Base-by-base conservation (phyloP, 2,888 invertebrate genomes). In the Drosophila birchii region DNA sequence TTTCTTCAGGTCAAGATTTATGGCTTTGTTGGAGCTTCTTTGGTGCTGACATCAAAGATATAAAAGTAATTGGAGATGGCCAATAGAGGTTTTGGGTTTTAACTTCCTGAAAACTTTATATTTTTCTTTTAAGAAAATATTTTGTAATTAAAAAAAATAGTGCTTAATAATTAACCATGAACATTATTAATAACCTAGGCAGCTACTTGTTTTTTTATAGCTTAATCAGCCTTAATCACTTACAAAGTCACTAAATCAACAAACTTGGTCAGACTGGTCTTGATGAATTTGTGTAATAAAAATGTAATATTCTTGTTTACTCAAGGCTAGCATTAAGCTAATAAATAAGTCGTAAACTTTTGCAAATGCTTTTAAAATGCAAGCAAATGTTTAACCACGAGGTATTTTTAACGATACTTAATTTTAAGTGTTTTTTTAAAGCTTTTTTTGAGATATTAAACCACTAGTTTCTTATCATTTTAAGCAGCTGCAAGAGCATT, bases 1-100 rank as follows among this genome's bases (percentile, higher is more conserved):
- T 85, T 82, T 82, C 79, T 68, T 62, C 36, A 18, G 12, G 29
- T 12, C 29, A 26, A 43, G 73, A 73, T 73, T 73, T 66, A 73
- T 73, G 55, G 55, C 32, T 38, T 57, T 43, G 8, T 41, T 53
- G 16, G 56, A 71, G 26, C 55, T 71, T 49, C 45, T 47, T 72
- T 32, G 55, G 43, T 54, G 55, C 53, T 64, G 56, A 57, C 63
- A 63, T 53, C 51, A 14, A 47, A 49, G 47, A 29, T 8, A 29
- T 41, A 41, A 43, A 49, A 54, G 55, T 70, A 70, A 70, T 61
- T 61, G 49, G 61, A 70, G 60, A 51, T 43, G 29, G 3, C n/a
- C n/a, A 23, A 12, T 45, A 23, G 20, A 38, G 14, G 7, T 43
- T 14, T 12, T 18, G 5, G 49, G 20, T 26, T 20, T 20, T 29